Percentiles rank a stretch among this genome's conserved stretches.
Conservation (phyloP, 2,113 vertebrate species). For the Malurus cyaneus region DNA sequence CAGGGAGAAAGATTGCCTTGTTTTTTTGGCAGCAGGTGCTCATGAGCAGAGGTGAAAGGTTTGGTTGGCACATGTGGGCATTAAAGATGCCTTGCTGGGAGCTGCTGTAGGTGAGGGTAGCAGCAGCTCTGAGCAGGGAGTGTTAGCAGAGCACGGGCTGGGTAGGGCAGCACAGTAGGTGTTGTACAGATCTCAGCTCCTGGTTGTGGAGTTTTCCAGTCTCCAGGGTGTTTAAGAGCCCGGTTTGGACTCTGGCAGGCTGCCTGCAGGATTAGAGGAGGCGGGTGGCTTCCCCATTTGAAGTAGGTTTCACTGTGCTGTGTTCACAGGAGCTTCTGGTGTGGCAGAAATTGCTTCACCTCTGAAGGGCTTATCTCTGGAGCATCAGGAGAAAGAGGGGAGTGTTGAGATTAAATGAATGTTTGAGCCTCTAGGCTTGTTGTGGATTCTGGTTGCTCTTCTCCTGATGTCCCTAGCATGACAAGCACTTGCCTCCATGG, state of each 20-base stretch:
- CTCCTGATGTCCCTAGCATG: accelerated
- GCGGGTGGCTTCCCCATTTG: not conserved
- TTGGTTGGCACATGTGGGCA: not conserved
- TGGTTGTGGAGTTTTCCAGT: not conserved
- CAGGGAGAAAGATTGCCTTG: not conserved
- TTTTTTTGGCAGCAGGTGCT: accelerated
- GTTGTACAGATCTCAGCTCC: not conserved
- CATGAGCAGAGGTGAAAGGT: not conserved
- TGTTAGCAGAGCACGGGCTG: not conserved
- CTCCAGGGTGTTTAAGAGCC: not conserved
- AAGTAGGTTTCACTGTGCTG: not conserved
- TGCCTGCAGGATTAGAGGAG: not conserved
- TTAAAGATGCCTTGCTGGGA: not conserved
- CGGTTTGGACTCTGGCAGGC: not conserved
- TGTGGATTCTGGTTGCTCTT: not conserved
- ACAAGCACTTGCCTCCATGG: accelerated
- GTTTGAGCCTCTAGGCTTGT: not conserved
- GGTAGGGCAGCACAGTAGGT: not conserved
- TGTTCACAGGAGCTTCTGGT: not conserved
- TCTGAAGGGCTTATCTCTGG: not conserved
- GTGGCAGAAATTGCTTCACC: not conserved
- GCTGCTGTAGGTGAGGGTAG: not conserved
- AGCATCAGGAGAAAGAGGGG: not conserved
- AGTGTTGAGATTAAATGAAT: not conserved
- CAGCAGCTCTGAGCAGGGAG: not conserved